A percentile compares a stretch with the other conserved stretches of the same genome.
phyloP scores from a whole-genome alignment of 2,888 invertebrate species.

The Cephalotes varians region DNA sequence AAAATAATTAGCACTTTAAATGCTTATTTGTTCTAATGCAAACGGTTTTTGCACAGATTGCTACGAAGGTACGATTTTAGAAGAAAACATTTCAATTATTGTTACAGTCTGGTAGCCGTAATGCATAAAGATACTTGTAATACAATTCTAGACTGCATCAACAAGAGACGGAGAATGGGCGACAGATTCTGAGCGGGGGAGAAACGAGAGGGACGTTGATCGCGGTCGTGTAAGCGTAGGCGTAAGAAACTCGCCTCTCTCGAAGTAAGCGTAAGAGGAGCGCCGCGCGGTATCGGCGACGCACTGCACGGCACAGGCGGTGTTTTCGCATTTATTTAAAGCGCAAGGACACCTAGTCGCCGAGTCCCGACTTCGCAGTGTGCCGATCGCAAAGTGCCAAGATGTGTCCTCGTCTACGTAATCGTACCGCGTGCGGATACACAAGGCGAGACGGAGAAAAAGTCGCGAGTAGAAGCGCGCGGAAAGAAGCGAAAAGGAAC shows the following conservation, averaged over 20 bases:
- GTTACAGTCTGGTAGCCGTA: not conserved
- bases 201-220: conserved; percentile 40
- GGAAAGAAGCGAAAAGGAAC: not conserved
- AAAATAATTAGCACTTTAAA: conserved; percentile 26
- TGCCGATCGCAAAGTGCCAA: conserved; percentile 82
- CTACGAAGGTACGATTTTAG: not conserved
- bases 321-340: conserved; percentile 84
- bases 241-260: conserved; percentile 70
- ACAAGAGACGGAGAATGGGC: conserved; percentile 39
- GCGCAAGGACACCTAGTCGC: conserved; percentile 84
- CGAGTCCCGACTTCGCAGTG: conserved; percentile 77
- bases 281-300: conserved; percentile 64
- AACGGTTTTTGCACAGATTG: not conserved
- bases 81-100: conserved; percentile 14
- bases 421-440: conserved; percentile 67
- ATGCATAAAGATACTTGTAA: conserved; percentile 19
- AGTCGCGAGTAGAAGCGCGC: conserved; percentile 1
- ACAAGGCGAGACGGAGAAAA: conserved; percentile 57
- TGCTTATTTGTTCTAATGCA: not conserved
- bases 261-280: conserved; percentile 65
- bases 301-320: conserved; percentile 69
- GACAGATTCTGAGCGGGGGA: conserved; percentile 14
- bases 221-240: conserved; percentile 64
- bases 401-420: conserved; percentile 83
- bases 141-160: conserved; percentile 27